Evolutionary conservation across 2,797 vertebrate species (phyloP).

Genomic region (Enteromius trimaculatus): DNA sequence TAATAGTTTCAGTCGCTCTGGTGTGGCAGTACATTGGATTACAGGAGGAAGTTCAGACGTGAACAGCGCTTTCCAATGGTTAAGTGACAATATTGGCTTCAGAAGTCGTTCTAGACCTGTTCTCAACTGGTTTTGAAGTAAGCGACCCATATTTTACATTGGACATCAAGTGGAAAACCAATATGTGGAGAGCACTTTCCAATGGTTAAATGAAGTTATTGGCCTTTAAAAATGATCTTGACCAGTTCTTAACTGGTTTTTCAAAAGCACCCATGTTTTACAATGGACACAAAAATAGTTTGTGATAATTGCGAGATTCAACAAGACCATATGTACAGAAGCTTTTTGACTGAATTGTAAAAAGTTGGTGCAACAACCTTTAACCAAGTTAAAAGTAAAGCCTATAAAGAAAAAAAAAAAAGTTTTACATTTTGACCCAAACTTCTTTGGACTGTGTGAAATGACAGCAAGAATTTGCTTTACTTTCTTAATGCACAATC

Average conservation of each 20-base stretch:
- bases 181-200: constrained; percentile 1
- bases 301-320: not conserved
- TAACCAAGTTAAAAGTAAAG: not conserved
- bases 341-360: not conserved
- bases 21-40: constrained; percentile 31
- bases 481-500: constrained; percentile 19
- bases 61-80: constrained; percentile 4
- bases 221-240: constrained; percentile 6
- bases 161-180: not conserved
- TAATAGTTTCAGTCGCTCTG: constrained; percentile 28
- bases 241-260: constrained; percentile 16
- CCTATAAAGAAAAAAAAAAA: not conserved
- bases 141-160: not conserved
- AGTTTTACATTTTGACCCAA: not conserved
- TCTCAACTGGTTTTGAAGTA: not conserved
- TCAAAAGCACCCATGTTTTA: not conserved
- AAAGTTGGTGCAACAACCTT: not conserved
- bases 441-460: not conserved
- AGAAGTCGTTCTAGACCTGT: constrained; percentile 2
- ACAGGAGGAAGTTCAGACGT: constrained; percentile 22
- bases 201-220: constrained; percentile 19
- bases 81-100: constrained; percentile 21
- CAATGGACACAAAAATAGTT: not conserved
- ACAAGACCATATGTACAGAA: not conserved
- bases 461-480: not conserved